phyloP scores from a whole-genome alignment of 2,113 vertebrate genomes.

The Centropristis striata region DNA sequence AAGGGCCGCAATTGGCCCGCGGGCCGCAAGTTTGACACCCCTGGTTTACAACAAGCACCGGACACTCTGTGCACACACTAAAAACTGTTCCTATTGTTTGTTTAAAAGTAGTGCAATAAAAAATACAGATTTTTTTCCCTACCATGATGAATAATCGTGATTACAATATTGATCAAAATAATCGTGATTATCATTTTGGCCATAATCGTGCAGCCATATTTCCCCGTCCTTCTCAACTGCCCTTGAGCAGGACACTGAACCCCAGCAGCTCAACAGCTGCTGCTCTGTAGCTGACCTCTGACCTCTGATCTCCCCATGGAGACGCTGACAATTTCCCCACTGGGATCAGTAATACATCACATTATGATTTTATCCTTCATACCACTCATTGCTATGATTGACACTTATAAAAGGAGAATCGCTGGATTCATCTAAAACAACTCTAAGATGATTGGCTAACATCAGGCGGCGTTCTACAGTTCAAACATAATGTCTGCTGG shows the following conservation, averaged over 20 bases:
- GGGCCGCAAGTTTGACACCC: too few relatives aligned
- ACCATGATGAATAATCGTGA: too few relatives aligned
- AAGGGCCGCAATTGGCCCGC: too few relatives aligned
- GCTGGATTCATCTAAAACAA: constrained; percentile 2
- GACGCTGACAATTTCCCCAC: background rate
- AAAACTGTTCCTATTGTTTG: too few relatives aligned
- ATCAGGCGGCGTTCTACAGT: background rate
- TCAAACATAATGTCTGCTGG: constrained; percentile 12
- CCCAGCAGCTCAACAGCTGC: background rate
- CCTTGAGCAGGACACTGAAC: background rate
- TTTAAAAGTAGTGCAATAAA: too few relatives aligned
- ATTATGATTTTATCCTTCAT: background rate
- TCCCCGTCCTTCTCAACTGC: background rate
- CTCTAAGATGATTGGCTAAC: background rate
- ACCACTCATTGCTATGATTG: background rate
- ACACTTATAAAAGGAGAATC: background rate
- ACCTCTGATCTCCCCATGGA: constrained; percentile 14
- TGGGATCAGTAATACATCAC: constrained; percentile 2
- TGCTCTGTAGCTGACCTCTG: constrained; percentile 6
- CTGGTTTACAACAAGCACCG: too few relatives aligned
- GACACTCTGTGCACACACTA: too few relatives aligned
- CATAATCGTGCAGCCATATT: too few relatives aligned
- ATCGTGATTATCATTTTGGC: too few relatives aligned
- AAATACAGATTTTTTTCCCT: too few relatives aligned
- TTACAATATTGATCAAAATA: too few relatives aligned